A percentile compares a stretch with the other conserved stretches of the same genome.
Evolutionary conservation across 2,888 invertebrate genomes (phyloP).

Genomic region (Cataglyphis rosenhaueri): DNA sequence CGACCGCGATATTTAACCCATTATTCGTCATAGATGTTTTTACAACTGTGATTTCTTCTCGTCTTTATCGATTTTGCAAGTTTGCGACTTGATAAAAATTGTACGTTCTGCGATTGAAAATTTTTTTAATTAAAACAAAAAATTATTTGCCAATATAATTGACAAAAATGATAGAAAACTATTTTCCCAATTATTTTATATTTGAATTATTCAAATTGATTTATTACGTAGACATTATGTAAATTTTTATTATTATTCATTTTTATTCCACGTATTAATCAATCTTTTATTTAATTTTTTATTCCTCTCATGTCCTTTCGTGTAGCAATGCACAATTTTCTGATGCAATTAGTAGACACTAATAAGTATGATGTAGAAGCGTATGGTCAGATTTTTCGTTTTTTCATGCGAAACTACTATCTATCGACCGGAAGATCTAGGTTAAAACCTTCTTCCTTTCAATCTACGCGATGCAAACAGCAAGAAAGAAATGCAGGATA

Average conservation of each 20-base stretch:
- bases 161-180: neutral
- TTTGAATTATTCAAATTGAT: neutral
- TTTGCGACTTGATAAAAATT: neutral
- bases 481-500: conserved; percentile 64
- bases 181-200: neutral
- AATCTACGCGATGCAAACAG: conserved; percentile 33
- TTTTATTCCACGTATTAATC: too few species aligned
- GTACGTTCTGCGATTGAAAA: neutral
- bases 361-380: conserved; percentile 41
- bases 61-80: neutral
- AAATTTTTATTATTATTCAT: neutral
- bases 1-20: conserved; percentile 38
- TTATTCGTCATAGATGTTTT: conserved; percentile 14
- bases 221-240: neutral
- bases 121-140: neutral
- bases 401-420: conserved; percentile 39
- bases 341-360: conserved; percentile 17
- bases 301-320: neutral
- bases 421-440: conserved; percentile 73
- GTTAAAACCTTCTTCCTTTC: conserved; percentile 66
- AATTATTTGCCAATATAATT: neutral
- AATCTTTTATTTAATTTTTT: neutral
- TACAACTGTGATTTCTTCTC: neutral
- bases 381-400: conserved; percentile 35
- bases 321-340: neutral